A percentile compares a stretch with the other conserved stretches of the same genome.
These are phyloP conservation scores for Peucedramus taeniatus DNA, from an alignment of 2,113 vertebrate species.

Conservation along the genomic window DNA sequence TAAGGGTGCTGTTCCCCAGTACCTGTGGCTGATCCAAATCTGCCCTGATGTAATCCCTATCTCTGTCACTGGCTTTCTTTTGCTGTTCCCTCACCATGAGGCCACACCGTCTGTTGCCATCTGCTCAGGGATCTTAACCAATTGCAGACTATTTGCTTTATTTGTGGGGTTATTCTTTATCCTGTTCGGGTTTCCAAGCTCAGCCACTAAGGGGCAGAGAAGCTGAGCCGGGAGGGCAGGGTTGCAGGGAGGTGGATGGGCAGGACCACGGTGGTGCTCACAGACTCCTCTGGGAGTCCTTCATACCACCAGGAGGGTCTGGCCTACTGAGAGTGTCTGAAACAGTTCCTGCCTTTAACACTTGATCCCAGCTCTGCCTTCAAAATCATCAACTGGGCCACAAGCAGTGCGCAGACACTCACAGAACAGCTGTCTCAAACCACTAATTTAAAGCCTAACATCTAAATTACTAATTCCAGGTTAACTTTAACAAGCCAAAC, in stretches of 20 bases:
- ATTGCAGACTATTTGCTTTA: not conserved
- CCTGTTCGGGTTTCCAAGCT: not conserved
- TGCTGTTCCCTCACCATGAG: not conserved
- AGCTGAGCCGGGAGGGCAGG: not conserved
- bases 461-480: not conserved
- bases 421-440: not conserved
- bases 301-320: not conserved
- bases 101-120: not conserved
- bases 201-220: not conserved
- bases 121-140: not conserved
- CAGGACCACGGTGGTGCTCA: not conserved
- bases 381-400: not conserved
- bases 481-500: not conserved
- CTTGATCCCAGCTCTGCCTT: not conserved
- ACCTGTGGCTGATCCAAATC: not conserved
- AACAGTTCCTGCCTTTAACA: not conserved
- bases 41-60: not conserved
- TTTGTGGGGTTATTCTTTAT: not conserved
- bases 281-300: not conserved
- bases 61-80: not conserved
- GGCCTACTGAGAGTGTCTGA: not conserved
- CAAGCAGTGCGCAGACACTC: not conserved
- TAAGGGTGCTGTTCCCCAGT: not conserved
- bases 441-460: not conserved
- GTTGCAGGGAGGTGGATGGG: rapidly evolving